Base-by-base conservation (phyloP, 2,888 invertebrate species). In the Eristalis intricaria region DNA sequence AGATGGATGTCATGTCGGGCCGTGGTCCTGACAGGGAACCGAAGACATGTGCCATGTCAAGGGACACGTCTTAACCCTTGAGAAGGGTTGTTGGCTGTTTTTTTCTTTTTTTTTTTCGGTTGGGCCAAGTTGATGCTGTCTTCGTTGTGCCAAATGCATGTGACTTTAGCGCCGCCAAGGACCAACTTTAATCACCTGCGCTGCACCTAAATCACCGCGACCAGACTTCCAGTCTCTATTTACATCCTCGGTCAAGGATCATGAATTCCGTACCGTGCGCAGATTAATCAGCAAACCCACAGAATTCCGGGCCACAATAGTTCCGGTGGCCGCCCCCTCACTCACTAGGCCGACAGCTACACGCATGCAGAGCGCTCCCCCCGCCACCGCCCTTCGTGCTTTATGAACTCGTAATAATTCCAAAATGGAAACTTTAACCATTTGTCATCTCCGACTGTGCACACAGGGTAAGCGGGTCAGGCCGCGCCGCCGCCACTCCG, bases 341-440 rank as follows among this genome's bases (percentile, higher is more conserved):
- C 56, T 61, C 60, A 23, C 29, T 61, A 77, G 43, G 77, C 77
- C 58, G 40, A n/a, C 56, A 32, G 32, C 32, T 32, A 32, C 23
- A 8, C 13, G n/a, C 65, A 63, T 29, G 63, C 56, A 64, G 50
- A 43, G 58, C 69, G 32, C 61, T 35, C 70, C 35, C 60, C 74
- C 15, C n/a, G 1, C n/a, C 26, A 26, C 15, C 38, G 8, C 7
- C 35, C 7, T 32, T 22, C 29, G 78, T 82, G 82, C 77, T 86
- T 82, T 83, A 87, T 87, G 86, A 87, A 87, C 86, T 87, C 75
- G 83, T 83, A 86, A 87, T 87, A 87, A 87, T 87, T 86, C 78
- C 66, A 77, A 83, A 87, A 79, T 83, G 83, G 71, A 83, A 87
- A 87, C 86, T 87, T 87, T 82, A 56, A 71, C 83, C 86, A 87